phyloP scores from a whole-genome alignment of 1,140 invertebrate species.

The Popillia japonica region DNA sequence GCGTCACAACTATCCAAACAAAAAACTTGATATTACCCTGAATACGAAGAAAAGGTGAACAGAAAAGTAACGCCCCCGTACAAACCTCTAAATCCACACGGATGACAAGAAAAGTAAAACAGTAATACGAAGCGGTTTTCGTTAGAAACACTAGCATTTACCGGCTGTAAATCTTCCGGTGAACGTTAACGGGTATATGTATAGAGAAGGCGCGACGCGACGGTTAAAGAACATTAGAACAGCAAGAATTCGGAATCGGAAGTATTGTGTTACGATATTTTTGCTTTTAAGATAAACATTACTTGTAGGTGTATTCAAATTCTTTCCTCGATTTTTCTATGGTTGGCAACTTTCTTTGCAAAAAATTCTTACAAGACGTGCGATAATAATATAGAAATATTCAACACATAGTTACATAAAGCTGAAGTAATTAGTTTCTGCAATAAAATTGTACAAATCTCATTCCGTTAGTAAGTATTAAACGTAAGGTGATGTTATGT shows the following conservation, averaged over 20 bases:
- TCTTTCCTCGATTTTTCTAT: no score
- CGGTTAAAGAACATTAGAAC: not conserved
- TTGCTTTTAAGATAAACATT: constrained; percentile 9
- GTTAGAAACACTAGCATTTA: constrained; percentile 24
- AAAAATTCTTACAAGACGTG: no score
- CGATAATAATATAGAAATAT: no score
- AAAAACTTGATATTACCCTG: not conserved
- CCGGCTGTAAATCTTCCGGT: constrained; percentile 9
- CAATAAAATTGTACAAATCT: no score
- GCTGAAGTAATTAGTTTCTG: no score
- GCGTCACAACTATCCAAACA: not conserved
- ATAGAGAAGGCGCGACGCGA: no score
- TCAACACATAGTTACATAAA: no score
- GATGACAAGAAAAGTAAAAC: constrained; percentile 27
- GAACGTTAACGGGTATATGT: no score
- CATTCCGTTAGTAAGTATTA: no score
- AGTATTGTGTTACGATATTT: constrained; percentile 30
- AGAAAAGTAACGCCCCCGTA: constrained; percentile 14
- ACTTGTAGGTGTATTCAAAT: no score
- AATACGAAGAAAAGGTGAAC: constrained; percentile 13
- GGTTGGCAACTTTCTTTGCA: no score
- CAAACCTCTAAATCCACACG: constrained; percentile 29
- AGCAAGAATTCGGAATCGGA: constrained; percentile 17
- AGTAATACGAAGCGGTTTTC: constrained; percentile 28
- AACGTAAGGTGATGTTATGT: no score